Base-by-base conservation (phyloP, 2,113 vertebrate species). In the Trinectes maculatus region DNA sequence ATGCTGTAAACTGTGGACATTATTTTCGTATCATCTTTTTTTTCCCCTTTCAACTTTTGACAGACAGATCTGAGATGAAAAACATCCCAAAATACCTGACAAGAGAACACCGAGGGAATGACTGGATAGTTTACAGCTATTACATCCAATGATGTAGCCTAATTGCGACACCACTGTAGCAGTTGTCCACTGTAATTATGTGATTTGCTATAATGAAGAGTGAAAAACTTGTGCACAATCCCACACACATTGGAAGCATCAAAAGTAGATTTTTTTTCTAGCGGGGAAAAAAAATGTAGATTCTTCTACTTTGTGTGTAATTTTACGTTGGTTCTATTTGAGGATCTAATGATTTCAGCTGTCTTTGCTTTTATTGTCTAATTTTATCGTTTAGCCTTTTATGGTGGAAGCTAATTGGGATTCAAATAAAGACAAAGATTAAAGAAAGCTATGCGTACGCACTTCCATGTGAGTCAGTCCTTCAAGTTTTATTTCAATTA, bases 341-440 rank as follows among this genome's bases (percentile, higher is more conserved):
- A 21, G 12, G 22, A 51, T 31, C 18, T 19, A 11, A 31, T 51
- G 37, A 19, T 54, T 40, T 40, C 5, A 5, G 21, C 39, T 22
- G 12, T 52, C 43, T 54, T 18, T 16, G n/a, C 11, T 54, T 25
- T 52, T 4, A 19, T 44, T 39, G 29, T 33, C 11, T 15, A 19
- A 47, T 43, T 36, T 6, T 19, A 37, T 62, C 22, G 11, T 40
- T 54, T 21, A 3, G 16, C 5, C 10, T 29, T 40, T 71, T 28
- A 67, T 16, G 9, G 57, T 36, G 12, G 8, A 26, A 36, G 31
- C 33, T 31, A 40, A 58, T 58, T 22, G 52, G 21, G 19, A 66
- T 53, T 12, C 39, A 61, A 48, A 61, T 40, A 28, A 47, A 36
- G 31, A 68, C 5, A 36, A 44, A 40, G 3, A 25, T 24, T 12